Evolutionary conservation across 2,113 vertebrate genomes (phyloP).

Genomic region (Chascanopsetta lugubris): DNA sequence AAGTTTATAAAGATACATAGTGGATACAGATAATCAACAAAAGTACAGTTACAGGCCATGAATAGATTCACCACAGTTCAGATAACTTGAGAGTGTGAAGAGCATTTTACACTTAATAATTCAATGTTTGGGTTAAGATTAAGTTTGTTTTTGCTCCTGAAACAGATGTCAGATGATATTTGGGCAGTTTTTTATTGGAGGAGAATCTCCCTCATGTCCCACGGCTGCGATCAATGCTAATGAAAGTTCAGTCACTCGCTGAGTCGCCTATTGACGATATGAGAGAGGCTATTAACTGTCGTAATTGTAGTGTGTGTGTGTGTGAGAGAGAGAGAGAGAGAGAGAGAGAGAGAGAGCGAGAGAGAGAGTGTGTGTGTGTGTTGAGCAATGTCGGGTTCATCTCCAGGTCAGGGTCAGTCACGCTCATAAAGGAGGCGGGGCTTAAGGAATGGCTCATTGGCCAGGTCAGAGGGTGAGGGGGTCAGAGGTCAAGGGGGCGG

Average conservation of each 20-base stretch:
- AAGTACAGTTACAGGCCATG: too few relatives aligned
- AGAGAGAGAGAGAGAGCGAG: conserved; percentile 3
- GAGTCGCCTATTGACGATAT: conserved; percentile 21
- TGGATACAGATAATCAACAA: too few relatives aligned
- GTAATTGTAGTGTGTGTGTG: conserved; percentile 34
- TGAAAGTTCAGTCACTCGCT: conserved; percentile 22
- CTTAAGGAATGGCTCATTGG: conserved; percentile 61
- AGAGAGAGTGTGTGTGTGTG: conserved; percentile 19
- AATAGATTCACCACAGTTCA: too few relatives aligned
- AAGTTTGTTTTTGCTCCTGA: too few relatives aligned
- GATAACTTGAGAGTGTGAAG: too few relatives aligned
- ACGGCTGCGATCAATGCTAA: conserved; percentile 32
- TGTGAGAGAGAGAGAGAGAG: not conserved
- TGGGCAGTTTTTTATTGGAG: conserved; percentile 5
- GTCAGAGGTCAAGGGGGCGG: conserved; percentile 60
- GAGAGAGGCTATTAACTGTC: conserved; percentile 26
- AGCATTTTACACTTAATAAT: too few relatives aligned
- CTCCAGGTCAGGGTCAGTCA: conserved; percentile 72
- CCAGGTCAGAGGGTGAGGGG: conserved; percentile 50
- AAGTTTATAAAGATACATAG: too few relatives aligned
- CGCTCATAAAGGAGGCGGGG: conserved; percentile 65
- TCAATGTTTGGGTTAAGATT: too few relatives aligned
- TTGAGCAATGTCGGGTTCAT: conserved; percentile 62
- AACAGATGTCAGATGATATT: not conserved
- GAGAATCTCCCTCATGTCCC: conserved; percentile 42